Evolutionary conservation across 2,797 vertebrate species (phyloP), one percentile per base, ranked within the genome.

Genomic region (Sciurus vulgaris): DNA sequence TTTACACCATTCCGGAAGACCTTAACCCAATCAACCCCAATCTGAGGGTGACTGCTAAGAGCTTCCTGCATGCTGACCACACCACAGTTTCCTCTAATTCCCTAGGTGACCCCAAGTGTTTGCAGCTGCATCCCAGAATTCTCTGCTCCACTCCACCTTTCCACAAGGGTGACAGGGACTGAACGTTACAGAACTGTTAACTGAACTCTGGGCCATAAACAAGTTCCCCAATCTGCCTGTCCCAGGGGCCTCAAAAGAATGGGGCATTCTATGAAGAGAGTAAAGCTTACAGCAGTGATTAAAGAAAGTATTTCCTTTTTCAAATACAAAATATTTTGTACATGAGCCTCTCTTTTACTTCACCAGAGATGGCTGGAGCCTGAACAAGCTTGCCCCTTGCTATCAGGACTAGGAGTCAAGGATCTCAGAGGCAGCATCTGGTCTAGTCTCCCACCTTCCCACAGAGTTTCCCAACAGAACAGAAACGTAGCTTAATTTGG

Each of bases 11-110:
- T 98, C 97, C 2, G 0, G 96, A 97, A 98, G 95, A 97, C 97
- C 97, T 98, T 98, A 98, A 98, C 98, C 97, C 97, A 97, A 98
- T 98, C 98, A 97, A 97, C 95, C 95, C 96, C 90, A 97, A 97
- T 97, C 70, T 51, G 97, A 88, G 74, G 28, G n/a, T 72, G 84
- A 95, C 13, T 87, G 92, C 91, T 97, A 93, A 91, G 95, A 76
- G 95, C 94, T 98, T 98, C 98, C 98, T 97, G 96, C 69, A 47
- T 97, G 95, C 96, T 95, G 84, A 89, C 81, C 44, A 95, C 73
- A 97, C 91, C 7, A 0, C 1, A 54, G 86, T 94, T 97, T 97
- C 91, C 97, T 96, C 95, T 92, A 97, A 28, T 97, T 96, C 96
- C 96, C 69, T 83, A 28, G 7, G 96, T 74, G 94, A 97, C 78